These are phyloP conservation scores for Zelleria hepariella DNA, from an alignment of 2,888 invertebrate genomes.

Conservation along the genomic window DNA sequence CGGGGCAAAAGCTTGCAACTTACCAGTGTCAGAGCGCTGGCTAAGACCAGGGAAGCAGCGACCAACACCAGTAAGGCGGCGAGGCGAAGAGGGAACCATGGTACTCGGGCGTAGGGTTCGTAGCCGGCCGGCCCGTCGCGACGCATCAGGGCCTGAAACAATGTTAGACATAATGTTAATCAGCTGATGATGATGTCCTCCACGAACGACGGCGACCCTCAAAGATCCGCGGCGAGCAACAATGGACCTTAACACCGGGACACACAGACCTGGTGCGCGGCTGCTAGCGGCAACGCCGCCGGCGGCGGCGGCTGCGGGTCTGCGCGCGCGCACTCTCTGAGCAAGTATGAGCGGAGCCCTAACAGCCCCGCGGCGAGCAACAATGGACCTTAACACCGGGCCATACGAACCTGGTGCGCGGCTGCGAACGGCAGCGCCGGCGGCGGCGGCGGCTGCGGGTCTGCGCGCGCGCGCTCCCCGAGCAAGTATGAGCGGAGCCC, in stretches of 20 bases:
- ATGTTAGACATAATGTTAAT: not conserved
- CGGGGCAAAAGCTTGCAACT: too few species aligned
- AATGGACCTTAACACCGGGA: too few species aligned
- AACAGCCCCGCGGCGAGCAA: slow-evolving; percentile 87
- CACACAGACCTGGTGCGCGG: slow-evolving; percentile 25
- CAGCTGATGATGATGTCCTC: too few species aligned
- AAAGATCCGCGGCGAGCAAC: too few species aligned
- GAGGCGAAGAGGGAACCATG: slow-evolving; percentile 83
- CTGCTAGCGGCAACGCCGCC: slow-evolving; percentile 78
- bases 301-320: slow-evolving; percentile 38
- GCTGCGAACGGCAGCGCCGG: slow-evolving; percentile 80
- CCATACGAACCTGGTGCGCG: slow-evolving; percentile 2
- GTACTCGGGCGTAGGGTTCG: slow-evolving; percentile 91
- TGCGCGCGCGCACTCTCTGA: slow-evolving; percentile 76
- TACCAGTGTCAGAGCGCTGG: slow-evolving; percentile 83
- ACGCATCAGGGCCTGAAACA: slow-evolving; percentile 81
- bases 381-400: too few species aligned
- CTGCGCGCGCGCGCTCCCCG: slow-evolving; percentile 73
- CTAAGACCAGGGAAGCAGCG: slow-evolving; percentile 86
- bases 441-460: slow-evolving; percentile 37
- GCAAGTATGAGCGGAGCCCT: slow-evolving; percentile 89
- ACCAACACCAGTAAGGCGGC: slow-evolving; percentile 79
- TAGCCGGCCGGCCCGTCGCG: slow-evolving; percentile 88
- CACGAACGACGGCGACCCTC: too few species aligned
- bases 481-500: slow-evolving; percentile 92